Evolutionary conservation across 2,113 vertebrate species (phyloP).

Genomic region (Neotragus pygmaeus): DNA sequence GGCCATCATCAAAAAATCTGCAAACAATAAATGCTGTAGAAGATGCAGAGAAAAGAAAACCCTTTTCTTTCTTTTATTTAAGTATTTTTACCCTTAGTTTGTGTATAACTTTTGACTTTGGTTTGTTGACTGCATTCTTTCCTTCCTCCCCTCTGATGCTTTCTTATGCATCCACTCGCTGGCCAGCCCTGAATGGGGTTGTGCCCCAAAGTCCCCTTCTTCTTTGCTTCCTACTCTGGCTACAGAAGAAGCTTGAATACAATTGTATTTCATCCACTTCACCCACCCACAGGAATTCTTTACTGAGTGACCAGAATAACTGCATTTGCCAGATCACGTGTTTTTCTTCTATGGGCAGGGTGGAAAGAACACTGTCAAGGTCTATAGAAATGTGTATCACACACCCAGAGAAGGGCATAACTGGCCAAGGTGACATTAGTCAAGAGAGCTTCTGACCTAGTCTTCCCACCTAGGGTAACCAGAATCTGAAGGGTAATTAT

Average conservation of each 20-base stretch:
- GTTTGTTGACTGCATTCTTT: neutral
- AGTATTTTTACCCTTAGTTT: neutral
- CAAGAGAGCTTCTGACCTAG: neutral
- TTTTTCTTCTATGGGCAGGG: neutral
- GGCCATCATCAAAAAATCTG: neutral
- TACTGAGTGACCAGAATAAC: neutral
- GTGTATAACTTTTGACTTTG: neutral
- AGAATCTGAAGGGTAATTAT: neutral
- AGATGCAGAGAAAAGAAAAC: neutral
- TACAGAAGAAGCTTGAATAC: neutral
- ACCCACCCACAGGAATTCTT: neutral
- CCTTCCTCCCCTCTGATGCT: neutral
- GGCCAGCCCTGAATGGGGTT: neutral
- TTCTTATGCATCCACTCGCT: neutral
- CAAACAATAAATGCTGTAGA: neutral
- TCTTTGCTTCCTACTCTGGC: neutral
- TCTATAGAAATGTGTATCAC: neutral
- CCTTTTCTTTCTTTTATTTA: neutral
- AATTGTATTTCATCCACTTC: neutral
- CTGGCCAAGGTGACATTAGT: neutral
- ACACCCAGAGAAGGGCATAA: neutral
- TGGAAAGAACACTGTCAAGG: neutral
- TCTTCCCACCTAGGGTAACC: neutral
- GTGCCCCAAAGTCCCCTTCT: neutral
- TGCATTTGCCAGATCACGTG: neutral